Evolutionary conservation across 2,113 vertebrate genomes (phyloP), one percentile per base, ranked within the genome.

Genomic region (Apodemus speciosus): DNA sequence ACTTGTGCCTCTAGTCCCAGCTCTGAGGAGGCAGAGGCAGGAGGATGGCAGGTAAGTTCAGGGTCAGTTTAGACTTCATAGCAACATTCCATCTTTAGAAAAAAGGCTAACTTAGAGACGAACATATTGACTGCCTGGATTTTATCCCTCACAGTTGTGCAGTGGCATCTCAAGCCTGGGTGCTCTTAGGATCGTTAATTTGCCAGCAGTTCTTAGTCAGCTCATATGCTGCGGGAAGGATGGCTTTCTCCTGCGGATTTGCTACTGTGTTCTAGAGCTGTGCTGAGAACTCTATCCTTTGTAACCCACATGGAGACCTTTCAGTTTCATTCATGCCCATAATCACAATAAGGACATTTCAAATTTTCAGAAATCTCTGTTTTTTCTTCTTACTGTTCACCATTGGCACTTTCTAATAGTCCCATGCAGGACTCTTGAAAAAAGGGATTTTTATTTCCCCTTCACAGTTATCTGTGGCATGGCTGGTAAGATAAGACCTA

Each of bases 401-500:
- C 21, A 4, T 27, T 72, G 51, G 8, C 56, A 9, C 71, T 75
- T 93, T 83, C 43, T 86, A 53, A 56, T 58, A 71, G 25, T 66
- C 49, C 84, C 53, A 1, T 84, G 27, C 43, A 94, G 72, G 86
- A 85, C 62, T 20, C 94, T 95, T 88, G 13, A 11, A 66, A 66
- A 71, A 32, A 79, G 43, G 14, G 18, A 38, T 60, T 23, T 25
- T 10, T 56, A 3, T 14, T 1, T 3, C 4, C 21, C 51, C 72
- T 62, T 83, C 30, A 25, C 25, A 38, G 49, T 80, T n/a, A 43
- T 64, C 62, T 95, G 89, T 87, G 80, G 84, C 89, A 79, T 96
- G 69, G 73, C 49, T 51, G 53, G 87, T 77, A 73, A 95, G 95
- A 92, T 96, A 95, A 96, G 89, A 76, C 32, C 27, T 69, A 38